A percentile compares a stretch with the other conserved stretches of the same genome.
phyloP scores from a whole-genome alignment of 2,797 vertebrate genomes.

The Iguana delicatissima region DNA sequence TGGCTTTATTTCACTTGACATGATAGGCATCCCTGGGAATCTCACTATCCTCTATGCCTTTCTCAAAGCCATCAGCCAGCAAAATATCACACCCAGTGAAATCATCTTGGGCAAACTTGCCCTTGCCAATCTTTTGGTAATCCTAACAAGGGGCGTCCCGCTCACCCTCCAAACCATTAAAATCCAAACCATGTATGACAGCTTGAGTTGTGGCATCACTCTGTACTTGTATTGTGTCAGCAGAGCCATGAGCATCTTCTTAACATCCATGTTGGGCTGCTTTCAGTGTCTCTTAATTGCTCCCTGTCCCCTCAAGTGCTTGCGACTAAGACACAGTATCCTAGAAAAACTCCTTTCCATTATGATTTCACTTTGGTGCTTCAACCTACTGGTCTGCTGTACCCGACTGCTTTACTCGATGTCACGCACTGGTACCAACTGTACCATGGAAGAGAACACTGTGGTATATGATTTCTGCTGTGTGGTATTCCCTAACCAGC shows the following conservation, averaged over 20 bases:
- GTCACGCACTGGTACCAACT: constrained; percentile 34
- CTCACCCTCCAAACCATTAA: constrained; percentile 45
- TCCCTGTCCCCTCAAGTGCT: constrained; percentile 36
- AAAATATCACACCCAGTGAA: constrained; percentile 51
- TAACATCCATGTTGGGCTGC: constrained; percentile 59
- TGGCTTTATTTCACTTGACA: constrained; percentile 58
- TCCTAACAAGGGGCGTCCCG: constrained; percentile 55
- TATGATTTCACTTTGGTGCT: constrained; percentile 53
- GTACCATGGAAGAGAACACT: constrained; percentile 38
- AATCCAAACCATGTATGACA: constrained; percentile 22
- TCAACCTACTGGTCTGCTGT: constrained; percentile 43
- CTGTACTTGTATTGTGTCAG: constrained; percentile 57
- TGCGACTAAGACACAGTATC: constrained; percentile 38
- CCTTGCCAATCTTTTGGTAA: constrained; percentile 59
- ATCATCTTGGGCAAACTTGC: constrained; percentile 59
- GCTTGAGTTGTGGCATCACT: constrained; percentile 46
- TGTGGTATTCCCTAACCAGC: constrained; percentile 50
- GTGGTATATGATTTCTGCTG: constrained; percentile 59
- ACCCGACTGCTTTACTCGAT: constrained; percentile 35
- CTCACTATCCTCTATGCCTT: constrained; percentile 62
- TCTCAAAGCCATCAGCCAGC: constrained; percentile 36
- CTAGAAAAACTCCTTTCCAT: constrained; percentile 29
- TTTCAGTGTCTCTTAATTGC: constrained; percentile 61
- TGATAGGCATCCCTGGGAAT: constrained; percentile 66
- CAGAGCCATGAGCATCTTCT: constrained; percentile 62